Evolutionary conservation across 2,888 invertebrate species (phyloP).

Genomic region (Vandiemenella viatica): DNA sequence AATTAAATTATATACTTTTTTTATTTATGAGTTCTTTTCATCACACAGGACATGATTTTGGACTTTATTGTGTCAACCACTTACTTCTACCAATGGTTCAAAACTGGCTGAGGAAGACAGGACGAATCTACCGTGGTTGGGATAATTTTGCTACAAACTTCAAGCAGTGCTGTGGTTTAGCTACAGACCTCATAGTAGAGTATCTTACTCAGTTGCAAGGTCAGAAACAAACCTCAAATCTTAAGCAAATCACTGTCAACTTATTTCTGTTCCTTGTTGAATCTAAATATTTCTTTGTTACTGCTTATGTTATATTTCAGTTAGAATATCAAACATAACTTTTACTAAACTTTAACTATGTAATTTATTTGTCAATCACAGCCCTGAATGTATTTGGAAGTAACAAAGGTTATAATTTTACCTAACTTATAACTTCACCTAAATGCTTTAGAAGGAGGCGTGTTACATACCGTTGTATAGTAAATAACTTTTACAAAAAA

Average conservation of each 20-base stretch:
- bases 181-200: constrained; percentile 79
- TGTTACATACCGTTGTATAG: too few relatives aligned
- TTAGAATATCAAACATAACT: background rate
- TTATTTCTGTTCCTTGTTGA: too few relatives aligned
- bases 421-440: too few relatives aligned
- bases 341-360: background rate
- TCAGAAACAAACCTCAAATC: constrained; percentile 34
- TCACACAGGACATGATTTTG: constrained; percentile 70
- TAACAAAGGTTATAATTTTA: too few relatives aligned
- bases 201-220: constrained; percentile 63
- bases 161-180: constrained; percentile 86
- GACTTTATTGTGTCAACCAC: constrained; percentile 83
- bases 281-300: background rate
- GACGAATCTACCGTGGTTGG: constrained; percentile 48
- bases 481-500: too few relatives aligned
- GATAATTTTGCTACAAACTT: constrained; percentile 73
- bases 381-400: too few relatives aligned
- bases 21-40: too few relatives aligned
- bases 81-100: constrained; percentile 83
- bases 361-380: background rate
- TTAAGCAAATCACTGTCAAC: too few relatives aligned
- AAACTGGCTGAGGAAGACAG: constrained; percentile 66
- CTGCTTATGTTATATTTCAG: background rate
- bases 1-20: too few relatives aligned
- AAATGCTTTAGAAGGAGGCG: too few relatives aligned